A percentile compares a stretch with the other conserved stretches of the same genome.
phyloP scores from a whole-genome alignment of 2,113 vertebrate genomes.

The Cyphomyrus discorhynchus region DNA sequence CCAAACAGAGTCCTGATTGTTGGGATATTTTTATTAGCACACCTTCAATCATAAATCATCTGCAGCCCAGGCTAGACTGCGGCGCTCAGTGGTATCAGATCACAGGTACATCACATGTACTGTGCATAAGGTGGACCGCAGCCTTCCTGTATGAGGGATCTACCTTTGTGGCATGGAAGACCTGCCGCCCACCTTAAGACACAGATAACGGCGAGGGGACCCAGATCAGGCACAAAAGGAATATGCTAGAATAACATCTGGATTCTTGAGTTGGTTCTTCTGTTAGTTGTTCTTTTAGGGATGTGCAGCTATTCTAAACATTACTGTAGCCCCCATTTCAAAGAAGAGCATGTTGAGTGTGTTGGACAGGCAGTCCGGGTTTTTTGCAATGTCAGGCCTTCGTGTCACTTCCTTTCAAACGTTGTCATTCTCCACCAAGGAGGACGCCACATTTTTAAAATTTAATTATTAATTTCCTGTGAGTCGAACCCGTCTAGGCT shows the following conservation, averaged over 20 bases:
- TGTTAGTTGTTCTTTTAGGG: not conserved
- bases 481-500: not conserved
- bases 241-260: not conserved
- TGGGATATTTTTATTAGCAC: slow-evolving; percentile 72
- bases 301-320: not conserved
- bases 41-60: slow-evolving; percentile 73
- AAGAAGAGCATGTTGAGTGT: slow-evolving; percentile 31
- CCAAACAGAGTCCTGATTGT: slow-evolving; percentile 63
- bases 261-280: not conserved
- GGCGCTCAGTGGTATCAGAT: slow-evolving; percentile 55
- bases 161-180: not conserved
- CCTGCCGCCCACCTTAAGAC: not conserved
- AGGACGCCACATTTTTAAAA: not conserved
- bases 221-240: not conserved
- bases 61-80: slow-evolving; percentile 41
- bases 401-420: slow-evolving; percentile 51
- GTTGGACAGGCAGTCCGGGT: slow-evolving; percentile 39
- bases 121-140: slow-evolving; percentile 33
- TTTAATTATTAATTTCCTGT: slow-evolving; percentile 12
- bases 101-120: slow-evolving; percentile 47
- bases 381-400: slow-evolving; percentile 46
- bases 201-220: not conserved
- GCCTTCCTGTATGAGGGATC: not conserved
- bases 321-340: not conserved
- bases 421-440: slow-evolving; percentile 29